Evolutionary conservation across 2,797 vertebrate genomes (phyloP), one percentile per base, ranked within the genome.

Genomic region (Gallinago nigripennis): DNA sequence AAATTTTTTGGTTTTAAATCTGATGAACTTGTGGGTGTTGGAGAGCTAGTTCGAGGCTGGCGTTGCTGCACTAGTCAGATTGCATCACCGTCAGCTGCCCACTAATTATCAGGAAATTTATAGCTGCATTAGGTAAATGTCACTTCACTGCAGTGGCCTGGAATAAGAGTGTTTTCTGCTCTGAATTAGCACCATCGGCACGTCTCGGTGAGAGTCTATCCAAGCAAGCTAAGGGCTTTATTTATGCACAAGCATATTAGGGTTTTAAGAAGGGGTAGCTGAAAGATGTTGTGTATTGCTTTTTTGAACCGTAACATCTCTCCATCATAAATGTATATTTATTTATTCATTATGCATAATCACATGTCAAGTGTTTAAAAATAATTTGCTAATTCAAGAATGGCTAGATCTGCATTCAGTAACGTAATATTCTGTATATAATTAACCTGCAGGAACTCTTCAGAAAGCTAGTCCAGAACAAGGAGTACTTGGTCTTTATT

Each of bases 91-190:
- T 99, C 99, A 99, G 97, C 97, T 96, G 97, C 96, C 96, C 94
- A 98, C 98, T 99, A 99, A 99, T 99, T 98, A 99, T 98, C 97
- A 97, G 96, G 97, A 98, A 98, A 98, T 98, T 99, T 98, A 98
- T 98, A 98, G 98, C 98, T 98, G 98, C 97, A 98, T 99, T 99
- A 99, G 98, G 98, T 98, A 99, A 99, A 99, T 99, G 98, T 99
- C 98, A 99, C 98, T 98, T 98, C 98, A 98, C 98, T 93, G 97
- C 96, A 98, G 97, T 98, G 96, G 97, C 98, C 98, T 98, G 97
- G 97, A 98, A 98, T 98, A 97, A 97, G 97, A 96, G 97, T 3
- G 96, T 96, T 97, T 96, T 97, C 93, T 97, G 97, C 96, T 98
- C 96, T 97, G 96, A 98, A 96, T 98, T 97, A 97, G 94, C 95